Evolutionary conservation across 2,113 vertebrate species (phyloP), one percentile per base, ranked within the genome.

Genomic region (Eleginops maclovinus): DNA sequence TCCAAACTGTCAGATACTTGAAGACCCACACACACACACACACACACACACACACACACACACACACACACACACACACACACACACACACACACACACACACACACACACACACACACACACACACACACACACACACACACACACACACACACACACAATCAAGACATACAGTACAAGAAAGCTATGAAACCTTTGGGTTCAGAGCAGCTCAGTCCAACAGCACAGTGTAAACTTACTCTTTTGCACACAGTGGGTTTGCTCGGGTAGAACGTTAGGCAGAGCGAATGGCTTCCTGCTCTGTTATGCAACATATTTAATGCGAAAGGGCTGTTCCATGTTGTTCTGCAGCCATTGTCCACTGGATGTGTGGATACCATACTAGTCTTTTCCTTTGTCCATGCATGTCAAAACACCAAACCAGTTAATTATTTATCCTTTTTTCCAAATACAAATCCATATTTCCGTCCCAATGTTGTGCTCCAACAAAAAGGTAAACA

Each of bases 301-400:
- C 85, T 77, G 85, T 88, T 89, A 83, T 54, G 50, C 86, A 89
- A 91, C 92, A 91, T 91, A 85, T 93, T 89, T 92, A 92, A 92
- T 91, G 85, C 65, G 24, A 91, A 81, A 91, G 87, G 87, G 89
- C 65, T 87, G 85, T 94, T 95, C 93, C 74, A 92, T 94, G 90
- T 92, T 94, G 93, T 95, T 94, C 92, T 90, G 81, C 24, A 70
- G 82, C 92, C 78, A 89, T 94, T 94, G 94, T 95, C 69, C 70
- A n/a, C 77, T 87, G 86, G 91, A 94, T 19, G 88, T 89, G 91
- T 93, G 93, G 88, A 92, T 82, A 92, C 88, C 85, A 85, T 92
- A 93, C 94, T 91, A 93, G 94, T 92, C 87, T 83, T 93, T 95
- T 95, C 93, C 90, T 92, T 90, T 92, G 90, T 91, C 85, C 87